Conservation (phyloP, 2,888 invertebrate genomes). For the Bibio marci region DNA sequence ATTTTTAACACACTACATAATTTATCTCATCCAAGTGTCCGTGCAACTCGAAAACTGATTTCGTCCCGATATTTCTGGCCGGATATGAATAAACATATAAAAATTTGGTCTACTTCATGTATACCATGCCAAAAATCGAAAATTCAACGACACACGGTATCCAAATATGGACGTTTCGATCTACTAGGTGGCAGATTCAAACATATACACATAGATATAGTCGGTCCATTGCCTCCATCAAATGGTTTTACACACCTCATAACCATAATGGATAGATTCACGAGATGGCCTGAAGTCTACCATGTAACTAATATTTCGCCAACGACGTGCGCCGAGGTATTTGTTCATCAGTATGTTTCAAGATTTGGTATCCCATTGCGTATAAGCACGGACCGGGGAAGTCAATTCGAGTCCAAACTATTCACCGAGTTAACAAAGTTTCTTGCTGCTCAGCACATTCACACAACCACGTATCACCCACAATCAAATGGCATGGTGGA, state of each 20-base stretch:
- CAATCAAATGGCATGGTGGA: slow-evolving; percentile 25
- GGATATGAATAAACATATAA: neutral
- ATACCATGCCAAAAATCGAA: slow-evolving; percentile 1
- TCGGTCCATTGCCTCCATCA: slow-evolving; percentile 22
- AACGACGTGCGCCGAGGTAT: slow-evolving; percentile 25
- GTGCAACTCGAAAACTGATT: neutral
- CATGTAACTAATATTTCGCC: slow-evolving; percentile 12
- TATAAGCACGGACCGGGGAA: slow-evolving; percentile 22
- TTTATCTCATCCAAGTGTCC: neutral
- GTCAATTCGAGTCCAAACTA: slow-evolving; percentile 21
- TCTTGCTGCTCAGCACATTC: slow-evolving; percentile 12
- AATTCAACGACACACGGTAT: neutral
- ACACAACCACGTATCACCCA: slow-evolving; percentile 21
- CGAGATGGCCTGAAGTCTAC: slow-evolving; percentile 14
- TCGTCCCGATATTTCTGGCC: neutral
- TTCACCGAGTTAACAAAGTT: slow-evolving; percentile 17
- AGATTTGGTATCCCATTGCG: slow-evolving; percentile 22
- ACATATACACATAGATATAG: slow-evolving; percentile 27
- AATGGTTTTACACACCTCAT: slow-evolving; percentile 18
- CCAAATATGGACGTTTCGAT: neutral
- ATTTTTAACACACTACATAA: neutral
- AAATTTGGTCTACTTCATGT: neutral
- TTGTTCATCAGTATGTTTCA: too few relatives aligned
- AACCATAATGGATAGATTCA: slow-evolving; percentile 15
- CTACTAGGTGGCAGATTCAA: slow-evolving; percentile 12